These are phyloP conservation scores for Tricholauxania praeusta DNA, from an alignment of 2,888 invertebrate genomes.

Conservation along the genomic window DNA sequence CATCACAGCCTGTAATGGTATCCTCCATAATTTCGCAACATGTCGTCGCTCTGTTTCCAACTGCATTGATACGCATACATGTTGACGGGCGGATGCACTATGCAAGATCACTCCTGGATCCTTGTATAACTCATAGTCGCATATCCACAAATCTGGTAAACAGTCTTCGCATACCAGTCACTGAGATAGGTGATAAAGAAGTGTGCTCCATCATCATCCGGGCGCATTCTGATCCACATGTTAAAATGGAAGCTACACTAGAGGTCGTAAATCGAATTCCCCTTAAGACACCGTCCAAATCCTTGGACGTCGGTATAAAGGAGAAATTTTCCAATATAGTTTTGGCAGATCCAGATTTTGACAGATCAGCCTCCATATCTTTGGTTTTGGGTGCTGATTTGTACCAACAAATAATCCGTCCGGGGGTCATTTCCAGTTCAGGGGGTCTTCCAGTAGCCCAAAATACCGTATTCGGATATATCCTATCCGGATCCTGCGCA, in stretches of 20 bases:
- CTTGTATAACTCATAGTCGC: not conserved
- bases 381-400: not conserved
- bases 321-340: not conserved
- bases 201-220: not conserved
- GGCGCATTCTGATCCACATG: not conserved
- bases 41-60: too few species aligned
- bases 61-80: too few species aligned
- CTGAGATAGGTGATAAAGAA: too few species aligned
- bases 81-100: too few species aligned
- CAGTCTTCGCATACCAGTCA: too few species aligned
- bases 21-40: too few species aligned
- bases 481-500: too few species aligned
- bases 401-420: not conserved
- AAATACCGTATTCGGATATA: not conserved
- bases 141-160: too few species aligned
- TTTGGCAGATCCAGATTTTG: slow-evolving; percentile 2
- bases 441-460: slow-evolving; percentile 12
- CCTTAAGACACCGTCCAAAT: not conserved
- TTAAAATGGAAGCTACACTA: not conserved
- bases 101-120: not conserved
- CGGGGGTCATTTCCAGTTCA: slow-evolving; percentile 4
- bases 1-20: too few species aligned
- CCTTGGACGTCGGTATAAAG: not conserved
- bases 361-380: not conserved
- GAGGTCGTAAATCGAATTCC: not conserved